These are phyloP conservation scores for Aphelocoma californica DNA, from an alignment of 2,797 vertebrate genomes.

Conservation along the genomic window DNA sequence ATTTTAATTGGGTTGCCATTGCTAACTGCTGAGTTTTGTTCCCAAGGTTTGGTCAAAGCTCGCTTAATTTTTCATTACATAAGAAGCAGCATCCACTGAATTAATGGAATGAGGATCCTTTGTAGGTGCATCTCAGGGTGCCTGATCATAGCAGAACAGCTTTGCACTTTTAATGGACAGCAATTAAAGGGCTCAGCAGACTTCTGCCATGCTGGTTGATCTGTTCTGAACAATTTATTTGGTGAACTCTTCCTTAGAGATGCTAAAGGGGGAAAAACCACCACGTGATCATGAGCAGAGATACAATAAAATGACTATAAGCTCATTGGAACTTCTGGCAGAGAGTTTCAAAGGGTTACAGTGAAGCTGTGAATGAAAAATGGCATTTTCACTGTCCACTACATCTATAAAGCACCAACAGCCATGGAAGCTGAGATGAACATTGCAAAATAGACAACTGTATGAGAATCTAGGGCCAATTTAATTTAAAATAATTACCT, in stretches of 20 bases:
- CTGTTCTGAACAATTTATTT: background rate
- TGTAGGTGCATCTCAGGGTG: constrained; percentile 10
- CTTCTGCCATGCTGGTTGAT: background rate
- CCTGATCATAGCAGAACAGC: constrained; percentile 27
- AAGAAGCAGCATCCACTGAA: constrained; percentile 39
- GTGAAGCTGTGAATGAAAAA: background rate
- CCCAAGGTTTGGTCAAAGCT: constrained; percentile 60
- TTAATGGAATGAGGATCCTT: constrained; percentile 57
- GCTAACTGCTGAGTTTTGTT: constrained; percentile 56
- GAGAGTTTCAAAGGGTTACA: background rate
- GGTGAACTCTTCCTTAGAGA: background rate
- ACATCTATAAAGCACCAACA: background rate
- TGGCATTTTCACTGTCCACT: background rate
- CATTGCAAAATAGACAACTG: background rate
- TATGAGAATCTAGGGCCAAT: background rate
- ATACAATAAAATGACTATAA: background rate
- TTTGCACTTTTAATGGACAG: constrained; percentile 25
- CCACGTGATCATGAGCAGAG: background rate
- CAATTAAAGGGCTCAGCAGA: background rate
- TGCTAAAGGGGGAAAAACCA: background rate
- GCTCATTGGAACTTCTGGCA: background rate
- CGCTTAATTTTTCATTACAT: constrained; percentile 56
- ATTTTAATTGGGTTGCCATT: constrained; percentile 64
- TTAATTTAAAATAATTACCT: background rate
- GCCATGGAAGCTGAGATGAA: background rate